phyloP scores from a whole-genome alignment of 1,140 invertebrate genomes.

The Plutomurus gul region DNA sequence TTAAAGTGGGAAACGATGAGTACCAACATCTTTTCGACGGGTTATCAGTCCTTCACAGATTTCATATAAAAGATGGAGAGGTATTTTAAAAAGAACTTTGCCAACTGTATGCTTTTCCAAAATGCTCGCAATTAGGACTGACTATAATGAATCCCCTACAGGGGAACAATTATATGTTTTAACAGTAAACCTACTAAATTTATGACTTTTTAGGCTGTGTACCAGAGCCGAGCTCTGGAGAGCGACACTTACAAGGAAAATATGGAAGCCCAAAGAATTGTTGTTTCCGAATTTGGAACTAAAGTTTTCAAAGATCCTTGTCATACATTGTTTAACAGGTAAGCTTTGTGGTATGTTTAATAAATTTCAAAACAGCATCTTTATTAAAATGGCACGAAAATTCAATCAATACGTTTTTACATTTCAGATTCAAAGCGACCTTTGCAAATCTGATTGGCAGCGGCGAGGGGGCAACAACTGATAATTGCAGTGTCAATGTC shows the following conservation, averaged over 20 bases:
- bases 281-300: conserved; percentile 60
- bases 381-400: not conserved
- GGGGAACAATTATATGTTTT: too few relatives aligned
- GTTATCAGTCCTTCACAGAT: conserved; percentile 60
- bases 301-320: conserved; percentile 60
- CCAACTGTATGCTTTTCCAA: too few relatives aligned
- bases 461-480: conserved; percentile 51
- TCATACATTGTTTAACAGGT: conserved; percentile 58
- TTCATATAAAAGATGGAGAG: conserved; percentile 55
- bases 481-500: conserved; percentile 58
- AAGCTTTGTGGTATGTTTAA: not conserved
- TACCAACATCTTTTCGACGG: conserved; percentile 63
- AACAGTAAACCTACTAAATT: too few relatives aligned
- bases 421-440: not conserved
- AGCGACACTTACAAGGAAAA: conserved; percentile 59
- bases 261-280: conserved; percentile 59
- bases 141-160: too few relatives aligned
- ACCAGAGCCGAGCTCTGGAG: conserved; percentile 57
- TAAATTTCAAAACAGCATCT: not conserved
- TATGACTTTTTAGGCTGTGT: conserved; percentile 55
- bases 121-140: too few relatives aligned
- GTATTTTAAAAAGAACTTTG: conserved; percentile 35
- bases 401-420: not conserved
- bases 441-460: not conserved
- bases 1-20: conserved; percentile 57